Evolutionary conservation across 64 coral and sea anemone genomes (phyloP), one percentile per base, ranked within the genome.

Genomic region (Orbicella faveolata): DNA sequence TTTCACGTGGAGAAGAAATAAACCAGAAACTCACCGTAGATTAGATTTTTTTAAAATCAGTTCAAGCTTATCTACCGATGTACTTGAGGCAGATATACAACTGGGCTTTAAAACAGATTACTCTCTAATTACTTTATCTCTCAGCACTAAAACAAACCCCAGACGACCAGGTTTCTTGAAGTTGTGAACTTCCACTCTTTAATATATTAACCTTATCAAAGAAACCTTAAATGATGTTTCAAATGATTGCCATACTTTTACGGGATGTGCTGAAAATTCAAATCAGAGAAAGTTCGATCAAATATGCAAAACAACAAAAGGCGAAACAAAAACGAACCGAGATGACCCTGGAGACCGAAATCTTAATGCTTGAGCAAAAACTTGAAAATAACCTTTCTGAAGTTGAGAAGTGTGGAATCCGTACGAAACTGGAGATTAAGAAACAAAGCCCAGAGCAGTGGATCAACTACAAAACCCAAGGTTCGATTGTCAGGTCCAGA

Each of bases 91-190:
- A 7, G 74, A 88, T 57, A 88, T 88, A 37, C 44, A 77, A 64
- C 26, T 74, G 36, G 87, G 86, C 52, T 76, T 75, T 39, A 88
- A 77, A 52, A 88, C 74, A 25, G 87, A 88, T 41, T 73, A 88
- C 20, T 76, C 74, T 57, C 15, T 77, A 10, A 77, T 88, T 33
- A 77, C 87, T 35, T 18, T 88, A 61, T 14, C 11, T 4, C 25
- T 65, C 1, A 11, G 25, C 52, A 19, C 20, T 15, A 36, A 87
- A 39, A 9, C 25, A 72, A 87, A 87, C 36, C 65, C 36, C 19
- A 75, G 85, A 30, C 44, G 70, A 53, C 70, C 39, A 26, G 86
- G 74, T 33, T 64, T 61, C 25, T 88, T 74, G 86, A 88, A 88
- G 61, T 30, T 30, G 7, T 88, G 61, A 88, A 88, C 34, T 77